Conservation (phyloP, 2,797 vertebrate genomes). For the Pyrocephalus nanus region DNA sequence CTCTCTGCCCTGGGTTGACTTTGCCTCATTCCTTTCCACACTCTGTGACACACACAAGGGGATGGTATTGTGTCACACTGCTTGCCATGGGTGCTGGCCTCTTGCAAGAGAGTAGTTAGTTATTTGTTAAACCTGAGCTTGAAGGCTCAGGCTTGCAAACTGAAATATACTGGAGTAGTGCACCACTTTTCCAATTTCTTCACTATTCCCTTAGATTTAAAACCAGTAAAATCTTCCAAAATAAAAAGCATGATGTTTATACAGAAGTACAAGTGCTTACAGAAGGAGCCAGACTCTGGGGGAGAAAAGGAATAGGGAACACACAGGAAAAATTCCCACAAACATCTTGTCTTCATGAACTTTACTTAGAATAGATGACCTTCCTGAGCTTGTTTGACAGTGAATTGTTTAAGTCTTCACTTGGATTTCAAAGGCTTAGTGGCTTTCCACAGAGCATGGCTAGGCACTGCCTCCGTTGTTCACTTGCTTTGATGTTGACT, state of each 20-base stretch:
- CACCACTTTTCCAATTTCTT: not conserved
- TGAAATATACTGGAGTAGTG: not conserved
- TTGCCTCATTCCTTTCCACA: not conserved
- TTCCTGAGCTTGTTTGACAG: not conserved
- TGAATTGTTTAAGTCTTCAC: not conserved
- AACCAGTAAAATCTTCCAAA: not conserved
- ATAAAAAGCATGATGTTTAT: not conserved
- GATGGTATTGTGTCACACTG: not conserved
- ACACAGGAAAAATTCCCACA: not conserved
- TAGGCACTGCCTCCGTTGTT: not conserved
- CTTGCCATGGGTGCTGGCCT: rapidly evolving
- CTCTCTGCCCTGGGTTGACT: not conserved
- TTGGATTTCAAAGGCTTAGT: not conserved
- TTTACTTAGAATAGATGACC: not conserved
- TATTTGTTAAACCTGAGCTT: not conserved
- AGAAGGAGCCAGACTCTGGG: not conserved
- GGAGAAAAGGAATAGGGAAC: not conserved
- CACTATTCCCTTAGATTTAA: not conserved
- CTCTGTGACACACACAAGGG: rapidly evolving
- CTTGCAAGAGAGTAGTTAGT: not conserved
- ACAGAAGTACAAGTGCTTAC: not conserved
- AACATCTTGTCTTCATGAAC: not conserved
- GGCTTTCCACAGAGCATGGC: not conserved
- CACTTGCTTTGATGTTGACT: not conserved
- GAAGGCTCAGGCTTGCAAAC: not conserved